Evolutionary conservation across 1,140 invertebrate genomes (phyloP).

Genomic region (Aethina tumida): DNA sequence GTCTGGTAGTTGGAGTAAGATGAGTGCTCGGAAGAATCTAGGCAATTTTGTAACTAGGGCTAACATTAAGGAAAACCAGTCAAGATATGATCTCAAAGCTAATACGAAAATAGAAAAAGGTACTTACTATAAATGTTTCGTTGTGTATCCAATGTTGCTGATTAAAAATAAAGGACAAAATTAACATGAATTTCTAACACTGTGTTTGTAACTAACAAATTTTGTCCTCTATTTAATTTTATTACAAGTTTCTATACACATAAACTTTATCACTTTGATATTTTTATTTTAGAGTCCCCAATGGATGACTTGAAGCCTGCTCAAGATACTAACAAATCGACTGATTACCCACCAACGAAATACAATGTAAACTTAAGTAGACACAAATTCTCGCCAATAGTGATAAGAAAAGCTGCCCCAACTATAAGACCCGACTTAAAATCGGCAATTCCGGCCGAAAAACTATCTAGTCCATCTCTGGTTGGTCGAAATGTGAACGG

Average conservation of each 20-base stretch:
- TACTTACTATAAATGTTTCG: conserved; percentile 14
- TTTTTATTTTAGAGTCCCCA: too few relatives aligned
- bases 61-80: conserved; percentile 12
- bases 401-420: conserved; percentile 20
- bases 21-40: conserved; percentile 30
- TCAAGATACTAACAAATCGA: too few relatives aligned
- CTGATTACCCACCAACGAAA: too few relatives aligned
- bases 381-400: conserved; percentile 23
- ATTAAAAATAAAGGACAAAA: too few relatives aligned
- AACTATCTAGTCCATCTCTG: conserved; percentile 29
- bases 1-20: conserved; percentile 36
- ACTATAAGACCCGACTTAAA: conserved; percentile 14
- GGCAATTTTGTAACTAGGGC: conserved; percentile 10
- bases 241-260: too few relatives aligned
- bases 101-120: conserved; percentile 31
- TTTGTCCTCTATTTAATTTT: too few relatives aligned
- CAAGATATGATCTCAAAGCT: conserved; percentile 17
- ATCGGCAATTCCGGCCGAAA: conserved; percentile 11
- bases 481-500: conserved; percentile 21
- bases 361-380: too few relatives aligned
- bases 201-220: too few relatives aligned
- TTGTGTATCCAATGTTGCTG: too few relatives aligned
- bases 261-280: too few relatives aligned
- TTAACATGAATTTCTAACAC: too few relatives aligned
- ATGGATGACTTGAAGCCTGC: too few relatives aligned